Base-by-base conservation (phyloP, 2,888 invertebrate species). In the Drosophila robusta region DNA sequence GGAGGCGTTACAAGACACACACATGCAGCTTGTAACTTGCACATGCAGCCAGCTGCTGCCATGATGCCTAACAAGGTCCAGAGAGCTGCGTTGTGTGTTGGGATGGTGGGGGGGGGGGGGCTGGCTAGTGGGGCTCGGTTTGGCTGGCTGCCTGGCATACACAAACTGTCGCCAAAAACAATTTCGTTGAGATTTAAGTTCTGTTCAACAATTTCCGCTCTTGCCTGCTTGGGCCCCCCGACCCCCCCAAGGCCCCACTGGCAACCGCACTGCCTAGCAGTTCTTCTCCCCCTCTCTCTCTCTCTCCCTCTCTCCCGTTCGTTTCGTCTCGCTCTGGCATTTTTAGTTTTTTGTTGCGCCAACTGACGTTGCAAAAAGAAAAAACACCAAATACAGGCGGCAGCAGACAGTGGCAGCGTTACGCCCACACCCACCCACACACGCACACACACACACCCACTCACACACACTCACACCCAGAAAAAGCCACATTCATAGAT, bases 131-230 rank as follows among this genome's bases (percentile, higher is more conserved):
- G 34, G 34, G 1, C 34, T 34, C 4, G 12, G 34, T 12, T 34
- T 34, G 34, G 12, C 34, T 34, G 34, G 12, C 34, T 34, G 68
- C 49, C 42, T 57, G 79, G 63, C 78, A 70, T 62, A 56, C 76
- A 78, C 69, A 79, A 83, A 88, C 84, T 87, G 84, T 85, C 84
- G 87, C 89, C 87, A 88, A 87, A 88, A 88, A 88, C 89, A 88
- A 84, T 84, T 84, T 85, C 80, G 84, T 70, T 78, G 70, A 87
- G 84, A 87, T 85, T 85, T 84, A 87, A 89, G 89, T 87, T 85
- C 87, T 87, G 78, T 73, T 87, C 57, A 75, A 80, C 89, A 88
- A 88, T 86, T 82, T 84, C 83, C 87, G 84, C 58, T 79, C 68
- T 62, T 65, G 57, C 80, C 67, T 44, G 36, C 45, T 16, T 32